Conservation (phyloP, 2,113 vertebrate species). For the Columba livia region DNA sequence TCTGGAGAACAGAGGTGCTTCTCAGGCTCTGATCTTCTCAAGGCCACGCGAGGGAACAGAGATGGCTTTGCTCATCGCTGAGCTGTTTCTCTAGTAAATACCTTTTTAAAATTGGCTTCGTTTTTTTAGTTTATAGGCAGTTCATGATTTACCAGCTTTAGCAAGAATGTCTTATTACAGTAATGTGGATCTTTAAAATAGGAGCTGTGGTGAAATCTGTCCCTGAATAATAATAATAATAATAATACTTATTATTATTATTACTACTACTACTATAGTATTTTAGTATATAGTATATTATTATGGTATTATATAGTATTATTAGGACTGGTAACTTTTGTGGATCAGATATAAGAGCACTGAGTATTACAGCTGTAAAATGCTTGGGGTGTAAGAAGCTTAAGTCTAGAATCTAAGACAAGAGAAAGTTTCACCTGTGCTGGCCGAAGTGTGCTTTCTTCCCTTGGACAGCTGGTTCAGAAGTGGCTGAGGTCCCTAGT, state of each 20-base stretch:
- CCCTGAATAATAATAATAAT: background rate
- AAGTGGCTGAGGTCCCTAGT: background rate
- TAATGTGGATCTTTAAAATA: rapidly evolving
- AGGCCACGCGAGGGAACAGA: background rate
- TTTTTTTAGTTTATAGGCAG: background rate
- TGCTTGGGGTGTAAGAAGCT: background rate
- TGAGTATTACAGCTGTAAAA: background rate
- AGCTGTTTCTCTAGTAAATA: background rate
- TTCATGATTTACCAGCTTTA: background rate
- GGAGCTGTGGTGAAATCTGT: background rate
- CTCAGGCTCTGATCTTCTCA: background rate
- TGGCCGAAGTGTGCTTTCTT: background rate
- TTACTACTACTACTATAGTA: too few relatives aligned
- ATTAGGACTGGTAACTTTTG: background rate
- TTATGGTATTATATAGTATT: too few relatives aligned
- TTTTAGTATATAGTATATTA: too few relatives aligned
- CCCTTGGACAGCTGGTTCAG: background rate
- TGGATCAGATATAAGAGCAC: background rate
- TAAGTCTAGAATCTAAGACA: background rate
- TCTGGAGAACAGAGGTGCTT: background rate
- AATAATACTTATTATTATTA: too few relatives aligned
- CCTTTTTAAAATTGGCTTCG: background rate
- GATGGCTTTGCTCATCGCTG: background rate
- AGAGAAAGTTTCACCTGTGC: background rate
- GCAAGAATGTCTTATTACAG: background rate